Percentiles rank a stretch among this genome's conserved stretches.
Evolutionary conservation across 2,888 invertebrate genomes (phyloP).

Genomic region (Ophion slaviceki): DNA sequence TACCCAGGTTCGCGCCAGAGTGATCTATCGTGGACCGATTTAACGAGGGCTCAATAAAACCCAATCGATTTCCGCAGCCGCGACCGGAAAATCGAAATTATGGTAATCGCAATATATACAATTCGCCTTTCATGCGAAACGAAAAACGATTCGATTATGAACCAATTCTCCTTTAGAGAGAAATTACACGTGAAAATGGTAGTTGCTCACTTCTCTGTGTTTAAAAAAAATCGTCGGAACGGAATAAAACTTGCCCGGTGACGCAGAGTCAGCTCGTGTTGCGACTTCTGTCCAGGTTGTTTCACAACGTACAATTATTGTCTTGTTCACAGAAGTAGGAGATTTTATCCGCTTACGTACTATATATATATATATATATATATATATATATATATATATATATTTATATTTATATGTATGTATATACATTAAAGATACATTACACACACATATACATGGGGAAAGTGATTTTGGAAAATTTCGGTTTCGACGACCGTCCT

Average conservation of each 20-base stretch:
- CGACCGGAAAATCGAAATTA: neutral
- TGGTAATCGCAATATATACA: neutral
- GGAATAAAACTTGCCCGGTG: neutral
- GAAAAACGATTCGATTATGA: neutral
- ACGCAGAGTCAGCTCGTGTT: constrained; percentile 14
- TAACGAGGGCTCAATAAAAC: neutral
- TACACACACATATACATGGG: constrained; percentile 23
- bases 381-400: constrained; percentile 53
- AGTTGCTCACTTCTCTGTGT: neutral
- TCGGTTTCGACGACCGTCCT: neutral
- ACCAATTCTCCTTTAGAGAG: neutral
- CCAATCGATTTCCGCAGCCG: neutral
- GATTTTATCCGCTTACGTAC: constrained; percentile 75
- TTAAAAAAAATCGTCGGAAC: neutral
- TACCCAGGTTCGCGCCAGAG: neutral
- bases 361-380: constrained; percentile 63
- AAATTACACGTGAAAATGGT: neutral
- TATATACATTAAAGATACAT: constrained; percentile 10
- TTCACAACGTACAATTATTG: constrained; percentile 75
- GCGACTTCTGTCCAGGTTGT: constrained; percentile 62
- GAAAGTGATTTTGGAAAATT: neutral
- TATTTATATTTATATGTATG: constrained; percentile 23
- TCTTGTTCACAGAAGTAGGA: constrained; percentile 79
- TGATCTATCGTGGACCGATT: neutral
- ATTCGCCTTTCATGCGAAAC: neutral